Conservation (phyloP, 2,113 vertebrate species). For the Xenopus tropicalis region DNA sequence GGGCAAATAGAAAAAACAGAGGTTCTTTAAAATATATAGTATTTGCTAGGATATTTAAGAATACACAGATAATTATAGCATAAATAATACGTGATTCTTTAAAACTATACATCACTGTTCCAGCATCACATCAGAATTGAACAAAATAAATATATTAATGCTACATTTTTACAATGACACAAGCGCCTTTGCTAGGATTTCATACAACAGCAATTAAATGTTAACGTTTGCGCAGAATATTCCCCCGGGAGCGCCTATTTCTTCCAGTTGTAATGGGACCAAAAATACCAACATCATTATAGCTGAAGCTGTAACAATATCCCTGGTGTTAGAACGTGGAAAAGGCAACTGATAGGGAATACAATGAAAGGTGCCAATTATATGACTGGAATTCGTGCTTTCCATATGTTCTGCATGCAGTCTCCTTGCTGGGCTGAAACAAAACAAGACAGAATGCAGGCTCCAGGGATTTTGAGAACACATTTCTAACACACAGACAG, state of each 20-base stretch:
- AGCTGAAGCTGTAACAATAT: background rate
- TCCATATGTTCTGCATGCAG: background rate
- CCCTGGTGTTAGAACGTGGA: background rate
- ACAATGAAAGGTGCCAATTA: background rate
- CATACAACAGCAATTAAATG: too few species aligned
- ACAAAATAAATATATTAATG: too few species aligned
- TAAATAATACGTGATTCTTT: too few species aligned
- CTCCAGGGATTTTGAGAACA: slow-evolving; percentile 2
- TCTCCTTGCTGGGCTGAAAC: background rate
- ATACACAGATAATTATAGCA: too few species aligned
- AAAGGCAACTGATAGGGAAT: background rate
- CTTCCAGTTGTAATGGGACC: background rate
- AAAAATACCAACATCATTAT: background rate
- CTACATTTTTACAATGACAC: too few species aligned
- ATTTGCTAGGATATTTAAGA: too few species aligned
- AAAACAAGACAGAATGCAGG: slow-evolving; percentile 24
- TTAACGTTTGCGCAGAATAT: too few species aligned
- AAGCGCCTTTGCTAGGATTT: too few species aligned
- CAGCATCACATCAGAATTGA: too few species aligned
- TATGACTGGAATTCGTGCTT: background rate
- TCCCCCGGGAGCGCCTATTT: background rate
- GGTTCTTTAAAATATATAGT: too few species aligned
- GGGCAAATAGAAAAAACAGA: too few species aligned
- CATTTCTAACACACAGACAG: background rate
- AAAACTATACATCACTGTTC: too few species aligned